Evolutionary conservation across 1,140 invertebrate genomes (phyloP).

Genomic region (Dinoponera quadriceps): DNA sequence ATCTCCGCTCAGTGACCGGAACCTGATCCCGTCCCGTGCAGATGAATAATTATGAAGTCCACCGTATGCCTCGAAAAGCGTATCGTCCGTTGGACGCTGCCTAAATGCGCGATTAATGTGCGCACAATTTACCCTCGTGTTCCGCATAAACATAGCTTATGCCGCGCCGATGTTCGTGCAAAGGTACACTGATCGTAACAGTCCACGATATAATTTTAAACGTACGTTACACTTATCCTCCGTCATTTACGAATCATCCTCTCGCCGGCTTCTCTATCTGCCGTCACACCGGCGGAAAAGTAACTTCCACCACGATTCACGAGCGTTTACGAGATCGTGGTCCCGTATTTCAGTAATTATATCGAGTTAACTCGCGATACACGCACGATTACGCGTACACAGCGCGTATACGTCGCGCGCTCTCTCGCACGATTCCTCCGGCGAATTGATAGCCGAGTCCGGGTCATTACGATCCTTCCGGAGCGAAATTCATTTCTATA

Average conservation of each 20-base stretch:
- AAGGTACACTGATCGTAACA: background rate
- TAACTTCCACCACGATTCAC: constrained; percentile 1
- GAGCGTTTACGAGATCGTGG: background rate
- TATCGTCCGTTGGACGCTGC: constrained; percentile 42
- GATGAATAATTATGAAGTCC: constrained; percentile 78
- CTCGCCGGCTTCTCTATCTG: no score
- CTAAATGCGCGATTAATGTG: constrained; percentile 50
- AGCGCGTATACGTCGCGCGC: no score
- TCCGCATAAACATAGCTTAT: constrained; percentile 1
- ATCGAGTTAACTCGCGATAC: background rate
- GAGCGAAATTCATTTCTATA: background rate
- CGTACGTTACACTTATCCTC: background rate
- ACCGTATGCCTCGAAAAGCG: constrained; percentile 57
- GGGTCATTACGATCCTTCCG: no score
- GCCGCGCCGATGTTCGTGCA: background rate
- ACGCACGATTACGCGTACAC: no score
- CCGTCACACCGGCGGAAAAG: no score
- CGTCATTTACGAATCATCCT: background rate
- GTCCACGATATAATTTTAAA: background rate
- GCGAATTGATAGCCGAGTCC: no score
- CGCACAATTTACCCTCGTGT: constrained; percentile 43
- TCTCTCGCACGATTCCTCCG: no score
- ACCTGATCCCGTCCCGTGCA: constrained; percentile 69
- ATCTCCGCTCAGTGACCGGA: constrained; percentile 76
- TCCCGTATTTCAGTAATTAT: background rate